Conservation (phyloP, 2,888 invertebrate species). For the Merodon equestris region DNA sequence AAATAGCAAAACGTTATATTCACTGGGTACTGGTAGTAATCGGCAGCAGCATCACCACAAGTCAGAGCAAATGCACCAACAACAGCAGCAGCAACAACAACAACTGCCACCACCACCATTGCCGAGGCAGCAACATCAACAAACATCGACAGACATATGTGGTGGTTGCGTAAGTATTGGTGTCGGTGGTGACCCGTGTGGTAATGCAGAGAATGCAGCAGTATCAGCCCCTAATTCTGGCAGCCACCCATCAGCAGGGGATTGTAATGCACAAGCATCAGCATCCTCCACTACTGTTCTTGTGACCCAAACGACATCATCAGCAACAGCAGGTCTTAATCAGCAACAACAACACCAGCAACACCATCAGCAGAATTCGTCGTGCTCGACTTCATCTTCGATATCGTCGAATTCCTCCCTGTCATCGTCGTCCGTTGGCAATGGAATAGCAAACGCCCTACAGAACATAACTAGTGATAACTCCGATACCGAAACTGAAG, state of each 20-base stretch:
- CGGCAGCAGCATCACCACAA: conserved; percentile 49
- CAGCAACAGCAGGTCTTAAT: conserved; percentile 72
- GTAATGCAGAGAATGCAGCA: conserved; percentile 50
- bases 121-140: conserved; percentile 63
- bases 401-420: conserved; percentile 76
- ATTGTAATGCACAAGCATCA: conserved; percentile 65
- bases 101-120: conserved; percentile 62
- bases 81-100: conserved; percentile 44
- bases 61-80: conserved; percentile 38
- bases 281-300: conserved; percentile 73
- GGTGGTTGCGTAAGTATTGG: conserved; percentile 63
- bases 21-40: conserved; percentile 10
- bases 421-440: conserved; percentile 76
- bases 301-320: conserved; percentile 83
- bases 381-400: conserved; percentile 73
- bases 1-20: conserved; percentile 50
- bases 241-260: conserved; percentile 69
- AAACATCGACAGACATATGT: conserved; percentile 59
- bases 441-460: conserved; percentile 75
- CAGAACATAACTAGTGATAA: conserved; percentile 86
- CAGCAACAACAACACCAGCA: conserved; percentile 72
- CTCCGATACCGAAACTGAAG: conserved; percentile 92
- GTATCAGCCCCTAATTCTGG: conserved; percentile 35
- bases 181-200: conserved; percentile 53
- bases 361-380: conserved; percentile 73